These are phyloP conservation scores for Tricholaema leucomelas DNA, from an alignment of 2,113 vertebrate species.

Conservation along the genomic window DNA sequence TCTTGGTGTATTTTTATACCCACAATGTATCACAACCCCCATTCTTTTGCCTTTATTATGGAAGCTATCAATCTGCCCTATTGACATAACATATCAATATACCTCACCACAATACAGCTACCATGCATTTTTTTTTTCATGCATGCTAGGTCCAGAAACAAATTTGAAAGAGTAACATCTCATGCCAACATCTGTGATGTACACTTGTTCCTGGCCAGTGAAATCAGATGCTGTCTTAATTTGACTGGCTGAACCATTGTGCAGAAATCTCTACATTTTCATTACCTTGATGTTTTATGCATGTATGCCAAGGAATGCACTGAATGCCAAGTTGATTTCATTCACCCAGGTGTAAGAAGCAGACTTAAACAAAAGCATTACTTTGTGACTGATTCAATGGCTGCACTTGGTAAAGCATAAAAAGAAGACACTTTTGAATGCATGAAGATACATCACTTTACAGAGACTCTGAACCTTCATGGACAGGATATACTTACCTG, in stretches of 20 bases:
- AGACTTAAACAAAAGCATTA: neutral
- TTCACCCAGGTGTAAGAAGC: neutral
- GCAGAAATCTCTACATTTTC: neutral
- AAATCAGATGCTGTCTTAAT: neutral
- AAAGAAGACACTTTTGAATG: neutral
- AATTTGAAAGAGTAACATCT: constrained; percentile 5
- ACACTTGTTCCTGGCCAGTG: neutral
- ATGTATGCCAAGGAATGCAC: fast-evolving
- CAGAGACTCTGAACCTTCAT: neutral
- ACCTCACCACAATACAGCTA: neutral
- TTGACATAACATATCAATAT: neutral
- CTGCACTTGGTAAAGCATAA: neutral
- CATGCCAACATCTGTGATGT: neutral
- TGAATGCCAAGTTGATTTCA: neutral
- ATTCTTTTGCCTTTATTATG: neutral
- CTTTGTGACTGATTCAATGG: neutral
- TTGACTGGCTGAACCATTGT: neutral
- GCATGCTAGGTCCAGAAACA: neutral
- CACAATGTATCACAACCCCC: neutral
- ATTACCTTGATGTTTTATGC: neutral
- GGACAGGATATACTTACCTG: neutral
- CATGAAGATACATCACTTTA: neutral
- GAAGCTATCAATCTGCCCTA: neutral
- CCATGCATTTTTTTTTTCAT: neutral
- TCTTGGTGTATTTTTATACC: neutral